phyloP scores from a whole-genome alignment of 1,140 invertebrate species.

The Hylaeus anthracinus region DNA sequence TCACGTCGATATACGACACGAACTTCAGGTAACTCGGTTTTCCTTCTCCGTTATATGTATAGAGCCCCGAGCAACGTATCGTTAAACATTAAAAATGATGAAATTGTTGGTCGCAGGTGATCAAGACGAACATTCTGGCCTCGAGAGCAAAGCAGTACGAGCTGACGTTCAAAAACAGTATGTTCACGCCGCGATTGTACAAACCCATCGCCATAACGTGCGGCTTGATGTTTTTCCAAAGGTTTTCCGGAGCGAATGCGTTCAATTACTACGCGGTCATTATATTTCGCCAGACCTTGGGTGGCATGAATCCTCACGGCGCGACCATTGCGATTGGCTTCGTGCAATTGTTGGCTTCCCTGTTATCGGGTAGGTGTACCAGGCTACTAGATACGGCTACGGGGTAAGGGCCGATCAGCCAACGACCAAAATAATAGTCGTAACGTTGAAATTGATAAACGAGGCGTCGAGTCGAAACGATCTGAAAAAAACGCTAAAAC shows the following conservation, averaged over 20 bases:
- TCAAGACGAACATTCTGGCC: constrained; percentile 78
- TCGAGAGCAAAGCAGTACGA: constrained; percentile 78
- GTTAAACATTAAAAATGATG: no score
- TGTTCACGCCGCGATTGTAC: constrained; percentile 82
- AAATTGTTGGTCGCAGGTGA: constrained; percentile 67
- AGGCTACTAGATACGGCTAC: no score
- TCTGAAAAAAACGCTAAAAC: no score
- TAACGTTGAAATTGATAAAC: neutral
- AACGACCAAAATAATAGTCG: no score
- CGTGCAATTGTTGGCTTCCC: constrained; percentile 89
- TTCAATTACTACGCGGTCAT: constrained; percentile 92
- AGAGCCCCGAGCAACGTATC: neutral
- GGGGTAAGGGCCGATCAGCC: no score
- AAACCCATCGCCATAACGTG: constrained; percentile 90
- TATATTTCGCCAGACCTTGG: constrained; percentile 89
- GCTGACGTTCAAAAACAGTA: constrained; percentile 79
- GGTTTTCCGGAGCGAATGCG: constrained; percentile 90
- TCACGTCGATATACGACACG: constrained; percentile 86
- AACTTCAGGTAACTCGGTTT: constrained; percentile 79
- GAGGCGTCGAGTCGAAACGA: no score
- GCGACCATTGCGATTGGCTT: constrained; percentile 90
- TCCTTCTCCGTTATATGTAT: no score
- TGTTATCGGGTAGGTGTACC: constrained; percentile 83
- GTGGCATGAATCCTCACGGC: constrained; percentile 90
- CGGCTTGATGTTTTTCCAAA: constrained; percentile 92